phyloP scores from a whole-genome alignment of 1,140 invertebrate species.

The Anadara kagoshimensis region DNA sequence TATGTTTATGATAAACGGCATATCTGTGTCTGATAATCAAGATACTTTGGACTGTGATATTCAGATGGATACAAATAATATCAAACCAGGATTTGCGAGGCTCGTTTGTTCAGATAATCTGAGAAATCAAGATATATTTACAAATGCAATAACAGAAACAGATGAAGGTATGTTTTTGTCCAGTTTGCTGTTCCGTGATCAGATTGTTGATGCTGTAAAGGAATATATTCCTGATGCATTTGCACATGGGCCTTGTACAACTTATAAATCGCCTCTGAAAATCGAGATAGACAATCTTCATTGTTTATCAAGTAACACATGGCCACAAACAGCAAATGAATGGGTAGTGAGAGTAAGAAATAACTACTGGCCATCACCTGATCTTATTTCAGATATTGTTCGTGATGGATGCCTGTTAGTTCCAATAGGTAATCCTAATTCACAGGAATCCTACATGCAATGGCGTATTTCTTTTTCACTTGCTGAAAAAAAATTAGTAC shows the following conservation, averaged over 20 bases:
- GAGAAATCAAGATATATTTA: too few species aligned
- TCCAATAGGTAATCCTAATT: slow-evolving; percentile 7
- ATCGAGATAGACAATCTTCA: background rate
- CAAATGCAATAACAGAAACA: too few species aligned
- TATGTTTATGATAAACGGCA: too few species aligned
- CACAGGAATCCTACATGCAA: background rate
- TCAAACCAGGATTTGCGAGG: too few species aligned
- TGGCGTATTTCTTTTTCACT: slow-evolving; percentile 30
- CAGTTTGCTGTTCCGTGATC: too few species aligned
- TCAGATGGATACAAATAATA: too few species aligned
- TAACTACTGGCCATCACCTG: background rate
- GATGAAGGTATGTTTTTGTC: too few species aligned
- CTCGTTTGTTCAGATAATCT: too few species aligned
- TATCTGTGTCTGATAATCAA: too few species aligned
- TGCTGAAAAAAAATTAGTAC: slow-evolving; percentile 15
- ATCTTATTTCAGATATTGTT: background rate
- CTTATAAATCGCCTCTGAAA: too few species aligned
- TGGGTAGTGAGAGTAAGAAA: background rate
- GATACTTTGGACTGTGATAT: too few species aligned
- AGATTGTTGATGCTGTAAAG: too few species aligned
- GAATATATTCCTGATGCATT: background rate
- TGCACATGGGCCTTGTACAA: slow-evolving; percentile 19
- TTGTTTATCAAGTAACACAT: slow-evolving; percentile 8
- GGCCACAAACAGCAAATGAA: slow-evolving; percentile 13
- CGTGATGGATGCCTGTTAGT: slow-evolving; percentile 11